Base-by-base conservation (phyloP, 2,888 invertebrate genomes). In the Acutogordius australiensis region DNA sequence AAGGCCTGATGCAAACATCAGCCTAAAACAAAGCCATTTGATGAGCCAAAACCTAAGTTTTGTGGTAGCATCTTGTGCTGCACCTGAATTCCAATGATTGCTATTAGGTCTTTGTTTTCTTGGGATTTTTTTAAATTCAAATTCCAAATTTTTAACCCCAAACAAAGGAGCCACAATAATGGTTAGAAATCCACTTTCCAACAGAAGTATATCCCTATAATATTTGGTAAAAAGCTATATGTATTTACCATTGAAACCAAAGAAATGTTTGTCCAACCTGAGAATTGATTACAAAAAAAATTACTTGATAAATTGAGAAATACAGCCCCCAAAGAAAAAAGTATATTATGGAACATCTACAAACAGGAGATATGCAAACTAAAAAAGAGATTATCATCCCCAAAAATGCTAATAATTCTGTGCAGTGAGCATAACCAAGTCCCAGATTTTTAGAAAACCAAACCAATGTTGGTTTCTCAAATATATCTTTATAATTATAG, bases 121-220 rank as follows among this genome's bases (percentile, higher is more conserved):
- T 65, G 68, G 62, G 65, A 65, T 2, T 64, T 63, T 1, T 1
- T 28, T 18, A 13, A 23, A 23, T 18, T 60, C n/a, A 13, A 21
- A 21, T 2, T 13, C 8, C 1, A 44, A 28, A 51, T 23, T 8
- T 8, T 37, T 28, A 1, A 57, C 18, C 28, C 67, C 57, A 27
- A 65, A 66, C 30, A 78, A 68, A 1, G 81, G 81, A 23, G 82
- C 80, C n/a, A 81, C 73, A 18, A 82, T 67, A 57, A 79, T 73
- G 28, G 78, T 76, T 29, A 82, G 68, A 66, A 81, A 78, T 30
- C 82, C 82, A 60, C 78, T 75, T 72, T 83, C 83, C 62, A 82
- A 68, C 30, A 83, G 71, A 37, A 83, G 72, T 62, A 77, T 76
- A 69, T 83, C 83, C 78, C 44, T 37, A n/a, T 8, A 13, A 37